Evolutionary conservation across 2,888 invertebrate species (phyloP), one percentile per base, ranked within the genome.

Genomic region (Cheilosia urbana): DNA sequence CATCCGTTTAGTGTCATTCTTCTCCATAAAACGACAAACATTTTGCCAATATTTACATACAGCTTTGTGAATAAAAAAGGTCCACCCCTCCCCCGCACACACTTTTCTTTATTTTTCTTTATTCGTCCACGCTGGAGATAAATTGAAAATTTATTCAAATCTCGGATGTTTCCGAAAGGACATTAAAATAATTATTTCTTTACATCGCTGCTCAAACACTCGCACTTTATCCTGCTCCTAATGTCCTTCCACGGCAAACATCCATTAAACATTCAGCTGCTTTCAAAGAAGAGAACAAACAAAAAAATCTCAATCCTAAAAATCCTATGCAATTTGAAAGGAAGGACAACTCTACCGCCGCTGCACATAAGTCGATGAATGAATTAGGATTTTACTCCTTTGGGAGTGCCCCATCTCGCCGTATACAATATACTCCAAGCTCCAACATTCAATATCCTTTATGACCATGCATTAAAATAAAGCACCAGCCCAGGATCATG

Each of bases 401-500:
- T 62, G 57, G 69, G 21, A 34, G 40, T 34, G 13, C 51, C 21
- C n/a, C 30, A 2, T 19, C 42, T 37, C 19, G 19, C 63, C 60
- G 27, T 6, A 57, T 34, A 2, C n/a, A n/a, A n/a, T n/a, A n/a
- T n/a, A n/a, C n/a, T n/a, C n/a, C n/a, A n/a, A n/a, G n/a, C 49
- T 66, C 40, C 40, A 47, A 65, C 71, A 79, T 79, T 72, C 78
- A 79, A 79, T 79, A 79, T 65, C 71, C 71, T 79, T 79, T 79
- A 79, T 79, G 65, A 71, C 65, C 71, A 49, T 79, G 78, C 78
- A 79, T 79, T 79, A 72, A 79, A 79, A 72, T 79, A 79, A 79
- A 79, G 51, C 78, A 79, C 72, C 78, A 79, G 63, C 58, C 27
- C 71, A 24, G 71, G 71, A 79, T 71, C 78, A 79, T 79, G 78